Evolutionary conservation across 2,888 invertebrate species (phyloP).

Genomic region (Congeria kusceri): DNA sequence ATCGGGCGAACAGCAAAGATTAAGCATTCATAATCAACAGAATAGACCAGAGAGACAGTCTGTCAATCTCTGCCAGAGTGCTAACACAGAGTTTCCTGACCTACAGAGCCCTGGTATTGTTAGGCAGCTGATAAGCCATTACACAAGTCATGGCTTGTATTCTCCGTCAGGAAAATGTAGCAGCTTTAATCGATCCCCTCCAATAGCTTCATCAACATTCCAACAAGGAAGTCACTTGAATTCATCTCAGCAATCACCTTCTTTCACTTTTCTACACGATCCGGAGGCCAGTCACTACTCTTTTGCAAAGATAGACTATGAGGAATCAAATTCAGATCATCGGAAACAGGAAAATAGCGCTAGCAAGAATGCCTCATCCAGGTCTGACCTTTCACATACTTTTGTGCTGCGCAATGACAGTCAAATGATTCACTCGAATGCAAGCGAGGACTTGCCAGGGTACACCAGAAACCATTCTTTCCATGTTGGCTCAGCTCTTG

Average conservation of each 20-base stretch:
- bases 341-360: conserved; percentile 12
- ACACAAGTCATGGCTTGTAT: not conserved
- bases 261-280: conserved; percentile 37
- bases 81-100: too few relatives aligned
- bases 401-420: conserved; percentile 54
- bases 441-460: conserved; percentile 53
- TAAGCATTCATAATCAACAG: not conserved
- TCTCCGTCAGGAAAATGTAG: conserved; percentile 8
- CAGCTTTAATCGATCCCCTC: conserved; percentile 28
- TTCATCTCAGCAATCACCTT: conserved; percentile 39
- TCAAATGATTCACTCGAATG: conserved; percentile 51
- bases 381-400: conserved; percentile 54
- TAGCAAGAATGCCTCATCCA: conserved; percentile 32
- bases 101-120: not conserved
- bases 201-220: conserved; percentile 58
- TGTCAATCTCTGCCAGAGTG: not conserved
- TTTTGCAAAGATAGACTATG: conserved; percentile 18
- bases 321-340: conserved; percentile 21
- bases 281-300: conserved; percentile 23
- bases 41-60: not conserved
- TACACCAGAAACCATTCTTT: conserved; percentile 29
- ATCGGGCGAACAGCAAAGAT: conserved; percentile 2
- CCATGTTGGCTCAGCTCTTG: not conserved
- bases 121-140: too few relatives aligned
- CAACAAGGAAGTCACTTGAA: conserved; percentile 22